These are phyloP conservation scores for Geodia barretti DNA, from an alignment of 37 sponge, comb jelly and placozoan species.

Conservation along the genomic window DNA sequence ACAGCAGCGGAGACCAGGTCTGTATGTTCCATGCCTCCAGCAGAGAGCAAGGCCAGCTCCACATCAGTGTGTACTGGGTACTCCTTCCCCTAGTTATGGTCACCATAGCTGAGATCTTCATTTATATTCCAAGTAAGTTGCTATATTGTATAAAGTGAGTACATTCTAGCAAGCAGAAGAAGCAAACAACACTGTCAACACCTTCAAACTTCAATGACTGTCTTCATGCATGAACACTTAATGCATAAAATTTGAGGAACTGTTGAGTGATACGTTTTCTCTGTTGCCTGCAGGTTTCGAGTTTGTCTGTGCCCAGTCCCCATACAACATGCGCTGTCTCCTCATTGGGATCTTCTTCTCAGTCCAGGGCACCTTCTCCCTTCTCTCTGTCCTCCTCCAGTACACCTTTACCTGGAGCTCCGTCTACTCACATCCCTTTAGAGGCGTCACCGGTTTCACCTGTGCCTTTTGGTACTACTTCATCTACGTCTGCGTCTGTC, in stretches of 20 bases:
- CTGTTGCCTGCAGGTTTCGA: constrained; percentile 66
- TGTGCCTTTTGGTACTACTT: constrained; percentile 41
- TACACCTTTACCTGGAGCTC: constrained; percentile 15
- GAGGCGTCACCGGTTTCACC: background rate
- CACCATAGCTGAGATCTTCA: constrained; percentile 47
- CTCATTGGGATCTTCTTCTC: constrained; percentile 63
- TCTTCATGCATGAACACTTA: no score
- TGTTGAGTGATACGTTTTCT: no score
- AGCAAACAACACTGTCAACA: no score
- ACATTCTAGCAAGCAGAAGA: background rate
- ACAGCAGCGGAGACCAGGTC: background rate
- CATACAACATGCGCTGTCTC: constrained; percentile 54
- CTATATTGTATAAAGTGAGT: background rate
- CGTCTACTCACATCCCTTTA: constrained; percentile 11
- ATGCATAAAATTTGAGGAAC: no score
- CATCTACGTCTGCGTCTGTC: background rate
- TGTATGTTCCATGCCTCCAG: constrained; percentile 17
- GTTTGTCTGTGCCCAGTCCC: constrained; percentile 63
- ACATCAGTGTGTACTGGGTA: constrained; percentile 20
- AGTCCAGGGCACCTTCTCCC: constrained; percentile 46
- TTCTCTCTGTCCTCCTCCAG: constrained; percentile 21
- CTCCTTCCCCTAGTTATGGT: constrained; percentile 24
- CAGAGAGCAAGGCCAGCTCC: background rate
- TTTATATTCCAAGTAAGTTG: constrained; percentile 50
- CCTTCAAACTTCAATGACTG: no score